phyloP scores from a whole-genome alignment of 1,140 invertebrate genomes.

The Druon quercuslanigerum region DNA sequence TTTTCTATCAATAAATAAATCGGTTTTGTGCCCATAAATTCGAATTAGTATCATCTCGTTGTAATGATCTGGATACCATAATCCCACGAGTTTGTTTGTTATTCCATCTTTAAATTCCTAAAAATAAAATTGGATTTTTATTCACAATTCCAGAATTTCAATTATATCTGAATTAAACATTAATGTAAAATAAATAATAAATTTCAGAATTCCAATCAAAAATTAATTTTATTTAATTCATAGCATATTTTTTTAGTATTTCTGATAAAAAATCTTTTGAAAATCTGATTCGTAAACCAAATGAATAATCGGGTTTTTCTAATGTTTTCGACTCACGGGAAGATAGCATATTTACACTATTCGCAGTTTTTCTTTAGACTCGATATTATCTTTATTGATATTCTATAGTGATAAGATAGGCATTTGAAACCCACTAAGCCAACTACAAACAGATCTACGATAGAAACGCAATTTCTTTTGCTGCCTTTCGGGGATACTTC shows the following conservation, averaged over 20 bases:
- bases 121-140: conserved; percentile 40
- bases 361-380: no score
- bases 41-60: conserved; percentile 89
- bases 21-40: conserved; percentile 95
- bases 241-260: not conserved
- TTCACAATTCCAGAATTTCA: not conserved
- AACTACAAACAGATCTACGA: no score
- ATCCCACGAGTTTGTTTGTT: conserved; percentile 94
- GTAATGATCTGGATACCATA: conserved; percentile 75
- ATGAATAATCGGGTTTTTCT: no score
- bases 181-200: conserved; percentile 43
- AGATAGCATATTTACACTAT: no score
- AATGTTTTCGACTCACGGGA: no score
- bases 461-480: no score
- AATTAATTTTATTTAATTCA: conserved; percentile 33
- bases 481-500: no score
- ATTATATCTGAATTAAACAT: conserved; percentile 26
- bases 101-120: conserved; percentile 96
- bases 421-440: no score
- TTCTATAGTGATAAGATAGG: no score
- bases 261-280: no score
- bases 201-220: conserved; percentile 7
- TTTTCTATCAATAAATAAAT: conserved; percentile 92
- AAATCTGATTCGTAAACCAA: no score
- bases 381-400: no score